Evolutionary conservation across 2,797 vertebrate species (phyloP).

Genomic region (Falco cherrug): DNA sequence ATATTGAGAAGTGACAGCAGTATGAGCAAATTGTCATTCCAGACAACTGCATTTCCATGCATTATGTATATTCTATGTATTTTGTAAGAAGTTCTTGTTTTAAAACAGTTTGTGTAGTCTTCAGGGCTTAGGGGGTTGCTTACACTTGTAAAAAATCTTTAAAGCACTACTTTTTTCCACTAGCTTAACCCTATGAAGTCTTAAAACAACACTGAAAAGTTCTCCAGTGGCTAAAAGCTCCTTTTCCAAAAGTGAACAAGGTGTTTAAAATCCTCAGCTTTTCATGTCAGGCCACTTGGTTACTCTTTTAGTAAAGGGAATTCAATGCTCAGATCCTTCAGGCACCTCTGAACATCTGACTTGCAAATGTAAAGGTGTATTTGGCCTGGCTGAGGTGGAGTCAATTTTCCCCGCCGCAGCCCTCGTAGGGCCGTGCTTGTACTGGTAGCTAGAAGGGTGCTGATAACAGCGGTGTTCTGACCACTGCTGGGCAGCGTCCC

Average conservation of each 20-base stretch:
- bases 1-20: conserved; percentile 24
- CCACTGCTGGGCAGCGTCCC: not conserved
- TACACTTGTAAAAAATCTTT: not conserved
- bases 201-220: not conserved
- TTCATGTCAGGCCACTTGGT: not conserved
- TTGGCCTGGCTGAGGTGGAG: not conserved
- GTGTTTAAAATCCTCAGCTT: not conserved
- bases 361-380: not conserved
- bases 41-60: conserved; percentile 8
- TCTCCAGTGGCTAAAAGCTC: not conserved
- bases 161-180: not conserved
- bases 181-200: not conserved
- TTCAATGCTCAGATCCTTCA: not conserved
- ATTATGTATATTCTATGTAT: not conserved
- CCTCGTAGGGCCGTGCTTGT: not conserved
- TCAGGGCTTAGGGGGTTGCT: not conserved
- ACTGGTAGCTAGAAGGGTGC: not conserved
- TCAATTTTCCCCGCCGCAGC: not conserved
- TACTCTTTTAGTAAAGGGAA: not conserved
- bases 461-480: not conserved
- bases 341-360: not conserved
- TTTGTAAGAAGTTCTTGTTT: not conserved
- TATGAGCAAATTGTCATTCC: not conserved
- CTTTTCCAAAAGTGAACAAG: not conserved
- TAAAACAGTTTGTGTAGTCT: not conserved